Conservation (phyloP, 2,797 vertebrate genomes). For the Streptopelia turtur region DNA sequence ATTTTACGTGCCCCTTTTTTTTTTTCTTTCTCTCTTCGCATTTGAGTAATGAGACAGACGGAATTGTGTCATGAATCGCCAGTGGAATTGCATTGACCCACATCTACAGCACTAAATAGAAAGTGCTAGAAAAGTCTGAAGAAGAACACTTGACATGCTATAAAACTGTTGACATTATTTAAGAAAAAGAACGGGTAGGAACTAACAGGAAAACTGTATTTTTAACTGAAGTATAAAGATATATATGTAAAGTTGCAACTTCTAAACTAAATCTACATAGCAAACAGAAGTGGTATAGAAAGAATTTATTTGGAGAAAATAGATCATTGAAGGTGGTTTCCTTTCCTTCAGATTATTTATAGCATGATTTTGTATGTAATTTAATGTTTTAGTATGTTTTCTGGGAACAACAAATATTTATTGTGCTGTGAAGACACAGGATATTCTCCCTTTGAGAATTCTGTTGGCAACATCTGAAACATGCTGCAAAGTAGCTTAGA, state of each 20-base stretch:
- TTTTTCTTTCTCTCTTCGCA: not conserved
- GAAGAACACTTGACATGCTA: not conserved
- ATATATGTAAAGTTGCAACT: rapidly evolving
- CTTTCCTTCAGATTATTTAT: not conserved
- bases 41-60: not conserved
- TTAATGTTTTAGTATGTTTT: not conserved
- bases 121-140: not conserved
- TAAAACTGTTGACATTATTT: not conserved
- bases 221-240: not conserved
- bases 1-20: not conserved
- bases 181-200: not conserved
- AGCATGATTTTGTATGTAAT: rapidly evolving
- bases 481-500: not conserved
- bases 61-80: not conserved
- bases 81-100: not conserved
- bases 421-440: not conserved
- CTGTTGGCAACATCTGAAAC: not conserved
- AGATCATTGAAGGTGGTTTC: not conserved
- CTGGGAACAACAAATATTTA: not conserved
- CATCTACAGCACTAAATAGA: not conserved
- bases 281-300: not conserved
- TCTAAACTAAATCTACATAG: not conserved
- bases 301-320: not conserved
- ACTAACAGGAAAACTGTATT: not conserved
- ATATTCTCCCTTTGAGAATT: not conserved